Evolutionary conservation across 2,797 vertebrate species (phyloP), one percentile per base, ranked within the genome.

Genomic region (Pantherophis alleghaniensis): DNA sequence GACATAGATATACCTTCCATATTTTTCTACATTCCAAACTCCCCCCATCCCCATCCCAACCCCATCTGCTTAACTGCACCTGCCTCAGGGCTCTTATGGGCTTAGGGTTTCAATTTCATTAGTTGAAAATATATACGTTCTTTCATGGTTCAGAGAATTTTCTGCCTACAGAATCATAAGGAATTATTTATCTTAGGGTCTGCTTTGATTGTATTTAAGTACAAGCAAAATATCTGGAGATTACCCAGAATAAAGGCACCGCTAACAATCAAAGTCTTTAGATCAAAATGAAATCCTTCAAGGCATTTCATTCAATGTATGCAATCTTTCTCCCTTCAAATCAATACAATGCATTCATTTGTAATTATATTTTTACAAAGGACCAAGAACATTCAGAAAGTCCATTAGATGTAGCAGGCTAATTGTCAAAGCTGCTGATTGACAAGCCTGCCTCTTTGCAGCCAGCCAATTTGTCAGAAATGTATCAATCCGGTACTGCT

Each of bases 241-340:
- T 24, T 88, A 83, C 61, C 28, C 26, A 87, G 59, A 91, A 53
- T 56, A 88, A 83, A 83, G 32, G 60, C 66, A 94, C 61, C 0
- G 93, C 24, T 55, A 69, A 10, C 0, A 0, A 20, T 89, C 60
- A 91, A 88, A 79, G 91, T 10, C 2, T 90, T 93, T 87, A 91
- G 59, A 95, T 89, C 83, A 87, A 61, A 92, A 92, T 87, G 16
- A 90, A 18, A 87, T 37, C 74, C n/a, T n/a, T 86, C 53, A 60
- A 87, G 22, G 20, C 56, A 87, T 87, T 94, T 87, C 51, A 37
- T 26, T n/a, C n/a, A 12, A 57, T 88, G 37, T 47, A 63, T 22
- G 12, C 51, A n/a, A 20, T 66, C 55, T 55, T 87, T 57, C 4
- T 42, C 32, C 59, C 55, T 53, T 55, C 53, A 63, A 59, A 91